Conservation (phyloP, 2,797 vertebrate species). For the Chloroceryle inda region DNA sequence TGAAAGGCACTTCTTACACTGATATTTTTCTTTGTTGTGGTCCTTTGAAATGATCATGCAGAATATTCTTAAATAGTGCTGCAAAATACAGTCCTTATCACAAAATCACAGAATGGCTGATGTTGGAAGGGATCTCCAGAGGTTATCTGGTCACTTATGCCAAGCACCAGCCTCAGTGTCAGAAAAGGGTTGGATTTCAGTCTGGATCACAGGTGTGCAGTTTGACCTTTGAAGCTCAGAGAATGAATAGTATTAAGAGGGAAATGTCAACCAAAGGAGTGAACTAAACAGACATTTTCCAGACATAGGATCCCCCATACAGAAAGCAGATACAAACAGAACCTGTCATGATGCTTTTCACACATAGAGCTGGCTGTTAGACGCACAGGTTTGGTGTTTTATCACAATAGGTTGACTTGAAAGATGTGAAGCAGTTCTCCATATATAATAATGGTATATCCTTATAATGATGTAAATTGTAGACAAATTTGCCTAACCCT, state of each 20-base stretch:
- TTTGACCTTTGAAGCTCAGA: neutral
- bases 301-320: neutral
- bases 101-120: neutral
- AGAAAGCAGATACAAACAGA: neutral
- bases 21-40: neutral
- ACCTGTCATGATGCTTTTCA: neutral
- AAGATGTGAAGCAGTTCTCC: neutral
- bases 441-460: neutral
- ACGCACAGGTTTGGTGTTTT: neutral
- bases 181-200: neutral
- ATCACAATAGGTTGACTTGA: neutral
- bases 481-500: neutral
- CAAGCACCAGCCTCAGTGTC: neutral
- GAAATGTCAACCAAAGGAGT: neutral
- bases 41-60: neutral
- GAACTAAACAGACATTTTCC: neutral
- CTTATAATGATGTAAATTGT: neutral
- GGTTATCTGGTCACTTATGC: neutral
- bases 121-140: neutral
- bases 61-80: neutral
- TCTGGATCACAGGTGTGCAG: neutral
- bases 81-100: neutral
- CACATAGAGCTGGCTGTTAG: neutral
- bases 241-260: neutral
- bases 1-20: neutral